These are phyloP conservation scores for Astropecten irregularis DNA, from an alignment of 53 echinoderm and acorn worm species.

Conservation along the genomic window DNA sequence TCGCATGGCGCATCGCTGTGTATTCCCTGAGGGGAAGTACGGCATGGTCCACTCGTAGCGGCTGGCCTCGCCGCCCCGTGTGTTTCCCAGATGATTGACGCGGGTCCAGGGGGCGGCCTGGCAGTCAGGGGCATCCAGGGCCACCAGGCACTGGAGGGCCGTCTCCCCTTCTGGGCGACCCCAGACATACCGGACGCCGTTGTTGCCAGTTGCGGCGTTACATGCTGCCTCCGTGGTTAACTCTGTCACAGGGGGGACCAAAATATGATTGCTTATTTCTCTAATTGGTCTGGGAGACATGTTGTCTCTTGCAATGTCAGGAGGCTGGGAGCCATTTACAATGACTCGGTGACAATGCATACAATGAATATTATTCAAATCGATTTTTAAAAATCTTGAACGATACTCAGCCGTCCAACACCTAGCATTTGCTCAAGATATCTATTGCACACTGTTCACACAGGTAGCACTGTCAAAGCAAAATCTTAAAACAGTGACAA, in stretches of 20 bases:
- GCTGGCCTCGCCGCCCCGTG: slow-evolving; percentile 80
- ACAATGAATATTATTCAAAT: no score
- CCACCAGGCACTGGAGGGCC: slow-evolving; percentile 76
- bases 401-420: no score
- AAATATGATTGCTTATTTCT: not conserved
- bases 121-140: slow-evolving; percentile 86
- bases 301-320: no score
- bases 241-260: slow-evolving; percentile 15
- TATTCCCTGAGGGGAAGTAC: slow-evolving; percentile 72
- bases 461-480: no score
- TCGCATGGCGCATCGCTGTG: slow-evolving; percentile 77
- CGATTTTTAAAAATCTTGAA: no score
- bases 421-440: no score
- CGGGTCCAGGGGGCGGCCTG: slow-evolving; percentile 92
- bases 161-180: slow-evolving; percentile 77
- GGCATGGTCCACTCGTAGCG: slow-evolving; percentile 83
- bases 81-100: slow-evolving; percentile 91
- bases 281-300: no score
- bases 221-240: slow-evolving; percentile 54
- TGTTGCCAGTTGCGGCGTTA: slow-evolving; percentile 31
- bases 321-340: no score
- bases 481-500: no score
- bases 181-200: slow-evolving; percentile 82
- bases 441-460: no score
- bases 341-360: no score